Base-by-base conservation (phyloP, 1,140 invertebrate genomes). In the Bombyx mori region DNA sequence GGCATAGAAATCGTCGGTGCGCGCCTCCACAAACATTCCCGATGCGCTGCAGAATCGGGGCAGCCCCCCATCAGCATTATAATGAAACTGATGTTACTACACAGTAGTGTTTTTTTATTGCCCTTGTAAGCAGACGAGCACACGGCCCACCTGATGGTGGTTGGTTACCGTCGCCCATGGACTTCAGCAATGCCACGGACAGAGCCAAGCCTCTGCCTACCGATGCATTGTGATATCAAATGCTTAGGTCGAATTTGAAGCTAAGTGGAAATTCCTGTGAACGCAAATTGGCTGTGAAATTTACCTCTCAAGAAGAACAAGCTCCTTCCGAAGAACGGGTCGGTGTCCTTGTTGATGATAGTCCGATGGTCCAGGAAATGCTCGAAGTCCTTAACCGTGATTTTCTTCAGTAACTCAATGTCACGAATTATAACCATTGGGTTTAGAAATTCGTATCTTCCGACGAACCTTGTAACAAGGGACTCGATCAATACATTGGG, bases 331-430 rank as follows among this genome's bases (percentile, higher is more conserved):
- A 91, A 79, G 1, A 92, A 58, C 0, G 89, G 87, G 58, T 92
- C 91, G 8, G 62, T 45, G 0, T 86, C 69, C 8, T 79, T 73
- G 12, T 76, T 71, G 2, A 88, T 60, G 43, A 90, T 77, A 0
- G 61, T 56, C 3, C 79, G 64, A 66, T 92, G 90, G 65, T 93
- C 90, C 0, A 88, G 69, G 60, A 93, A 94, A 65, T 90, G 58
- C 5, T 93, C 90, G 56, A 93, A 35, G 26, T 92, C 90, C 70
- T 92, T 93, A 0, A 93, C 77, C 0, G 81, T 73, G 1, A 93
- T 77, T 54, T 89, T 83, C 62, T 90, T 92, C 2, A 93, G 88
- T 2, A 92, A 47, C n/a, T 93, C 90, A 1, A 89, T 79, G 75
- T 93, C 92, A 52, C 86, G 83, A 0, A 93, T 44, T 4, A 92